A percentile compares a stretch with the other conserved stretches of the same genome.
phyloP scores from a whole-genome alignment of 2,113 vertebrate species.

The Tichodroma muraria region DNA sequence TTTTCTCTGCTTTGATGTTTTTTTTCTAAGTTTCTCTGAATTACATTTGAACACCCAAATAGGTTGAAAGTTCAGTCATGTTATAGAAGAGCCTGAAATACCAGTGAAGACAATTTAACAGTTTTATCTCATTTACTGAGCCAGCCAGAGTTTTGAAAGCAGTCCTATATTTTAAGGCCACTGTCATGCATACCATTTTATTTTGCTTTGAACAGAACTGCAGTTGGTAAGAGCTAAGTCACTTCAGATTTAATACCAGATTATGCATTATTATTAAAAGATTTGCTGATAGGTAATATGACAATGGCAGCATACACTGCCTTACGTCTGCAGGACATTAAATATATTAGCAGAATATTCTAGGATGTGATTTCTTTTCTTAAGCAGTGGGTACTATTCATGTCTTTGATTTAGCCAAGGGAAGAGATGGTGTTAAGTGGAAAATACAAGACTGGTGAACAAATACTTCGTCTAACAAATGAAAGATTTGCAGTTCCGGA shows the following conservation, averaged over 20 bases:
- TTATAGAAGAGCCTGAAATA: background rate
- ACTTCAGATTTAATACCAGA: background rate
- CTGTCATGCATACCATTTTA: background rate
- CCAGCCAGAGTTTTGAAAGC: background rate
- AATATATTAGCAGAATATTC: background rate
- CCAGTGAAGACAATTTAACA: background rate
- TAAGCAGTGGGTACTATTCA: background rate
- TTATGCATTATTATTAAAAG: background rate
- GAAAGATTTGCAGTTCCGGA: slow-evolving; percentile 97
- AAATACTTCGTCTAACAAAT: slow-evolving; percentile 90
- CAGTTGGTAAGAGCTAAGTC: background rate
- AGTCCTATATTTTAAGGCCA: background rate
- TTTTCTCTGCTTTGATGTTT: background rate
- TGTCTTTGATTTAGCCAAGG: slow-evolving; percentile 77
- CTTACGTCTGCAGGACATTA: background rate
- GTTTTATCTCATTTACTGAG: background rate
- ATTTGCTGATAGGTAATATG: background rate
- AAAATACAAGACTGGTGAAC: slow-evolving; percentile 95
- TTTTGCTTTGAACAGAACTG: background rate
- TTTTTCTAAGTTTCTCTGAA: background rate
- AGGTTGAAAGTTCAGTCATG: background rate
- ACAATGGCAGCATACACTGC: background rate
- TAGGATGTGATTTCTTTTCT: background rate
- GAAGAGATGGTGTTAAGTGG: slow-evolving; percentile 95
- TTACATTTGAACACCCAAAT: background rate